Evolutionary conservation across 1,140 invertebrate genomes (phyloP).

Genomic region (Hirudo medicinalis): DNA sequence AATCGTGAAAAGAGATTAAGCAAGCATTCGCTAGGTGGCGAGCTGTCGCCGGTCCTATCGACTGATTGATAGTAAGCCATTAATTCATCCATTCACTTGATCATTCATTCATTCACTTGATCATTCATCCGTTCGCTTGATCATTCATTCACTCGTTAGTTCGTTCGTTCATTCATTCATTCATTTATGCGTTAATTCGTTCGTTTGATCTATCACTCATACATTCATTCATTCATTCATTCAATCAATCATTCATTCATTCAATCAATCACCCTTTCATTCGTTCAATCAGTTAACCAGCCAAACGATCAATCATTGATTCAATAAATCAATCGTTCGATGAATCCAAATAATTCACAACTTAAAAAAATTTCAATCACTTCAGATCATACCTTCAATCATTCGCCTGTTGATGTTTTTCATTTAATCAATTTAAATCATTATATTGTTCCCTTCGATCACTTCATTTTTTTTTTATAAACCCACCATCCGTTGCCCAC

Average conservation of each 20-base stretch:
- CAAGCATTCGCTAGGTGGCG: no score
- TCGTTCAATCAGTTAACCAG: background rate
- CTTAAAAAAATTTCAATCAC: background rate
- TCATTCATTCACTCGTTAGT: background rate
- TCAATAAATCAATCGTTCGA: background rate
- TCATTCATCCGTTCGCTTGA: background rate
- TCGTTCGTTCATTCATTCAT: background rate
- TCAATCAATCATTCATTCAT: background rate
- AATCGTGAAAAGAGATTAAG: no score
- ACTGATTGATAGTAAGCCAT: slow-evolving; percentile 5
- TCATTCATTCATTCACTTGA: background rate
- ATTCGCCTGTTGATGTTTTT: no score
- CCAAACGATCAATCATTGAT: background rate
- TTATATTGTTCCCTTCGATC: no score
- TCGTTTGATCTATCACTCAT: background rate
- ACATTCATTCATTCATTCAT: background rate
- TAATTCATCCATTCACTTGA: slow-evolving; percentile 2
- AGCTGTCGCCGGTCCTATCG: no score
- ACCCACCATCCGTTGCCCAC: no score
- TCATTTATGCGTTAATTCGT: background rate
- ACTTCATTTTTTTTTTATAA: no score
- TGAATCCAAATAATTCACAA: background rate
- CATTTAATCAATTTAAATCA: no score
- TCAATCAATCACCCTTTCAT: background rate
- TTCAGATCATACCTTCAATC: no score